These are phyloP conservation scores for Dolichotis patagonum DNA, from an alignment of 2,113 vertebrate genomes.

Conservation along the genomic window DNA sequence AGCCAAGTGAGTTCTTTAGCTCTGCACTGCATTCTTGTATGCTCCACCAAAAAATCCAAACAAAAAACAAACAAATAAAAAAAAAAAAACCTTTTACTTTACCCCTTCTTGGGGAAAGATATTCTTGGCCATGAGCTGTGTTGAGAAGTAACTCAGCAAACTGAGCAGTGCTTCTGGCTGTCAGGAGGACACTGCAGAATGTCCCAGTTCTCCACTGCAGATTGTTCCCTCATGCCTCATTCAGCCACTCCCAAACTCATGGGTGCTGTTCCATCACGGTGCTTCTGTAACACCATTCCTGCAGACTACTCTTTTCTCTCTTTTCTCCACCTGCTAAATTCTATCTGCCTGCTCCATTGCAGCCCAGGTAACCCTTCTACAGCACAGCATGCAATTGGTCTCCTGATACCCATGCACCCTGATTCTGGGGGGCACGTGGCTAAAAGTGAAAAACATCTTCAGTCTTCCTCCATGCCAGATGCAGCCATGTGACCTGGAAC, in stretches of 20 bases:
- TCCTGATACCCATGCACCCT: not conserved
- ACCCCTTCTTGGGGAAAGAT: not conserved
- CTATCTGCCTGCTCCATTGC: not conserved
- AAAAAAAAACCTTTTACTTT: not conserved
- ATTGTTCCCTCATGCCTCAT: not conserved
- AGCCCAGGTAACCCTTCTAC: not conserved
- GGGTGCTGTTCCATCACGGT: not conserved
- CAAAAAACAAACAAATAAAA: not conserved
- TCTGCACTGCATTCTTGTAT: not conserved
- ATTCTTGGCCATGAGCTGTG: not conserved
- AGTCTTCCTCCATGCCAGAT: not conserved
- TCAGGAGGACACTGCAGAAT: not conserved
- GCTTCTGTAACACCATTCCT: not conserved
- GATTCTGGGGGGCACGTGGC: not conserved
- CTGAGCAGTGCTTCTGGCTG: not conserved
- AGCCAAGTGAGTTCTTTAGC: not conserved
- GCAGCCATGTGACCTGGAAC: not conserved
- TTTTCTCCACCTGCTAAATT: not conserved
- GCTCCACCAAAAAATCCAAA: not conserved
- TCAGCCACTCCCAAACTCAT: not conserved
- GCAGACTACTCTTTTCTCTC: not conserved
- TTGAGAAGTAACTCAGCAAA: not conserved
- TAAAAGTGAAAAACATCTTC: not conserved
- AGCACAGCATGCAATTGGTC: not conserved
- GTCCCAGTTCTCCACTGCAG: not conserved